These are phyloP conservation scores for Echinarachnius parma DNA, from an alignment of 53 echinoderm and acorn worm species.

Conservation along the genomic window DNA sequence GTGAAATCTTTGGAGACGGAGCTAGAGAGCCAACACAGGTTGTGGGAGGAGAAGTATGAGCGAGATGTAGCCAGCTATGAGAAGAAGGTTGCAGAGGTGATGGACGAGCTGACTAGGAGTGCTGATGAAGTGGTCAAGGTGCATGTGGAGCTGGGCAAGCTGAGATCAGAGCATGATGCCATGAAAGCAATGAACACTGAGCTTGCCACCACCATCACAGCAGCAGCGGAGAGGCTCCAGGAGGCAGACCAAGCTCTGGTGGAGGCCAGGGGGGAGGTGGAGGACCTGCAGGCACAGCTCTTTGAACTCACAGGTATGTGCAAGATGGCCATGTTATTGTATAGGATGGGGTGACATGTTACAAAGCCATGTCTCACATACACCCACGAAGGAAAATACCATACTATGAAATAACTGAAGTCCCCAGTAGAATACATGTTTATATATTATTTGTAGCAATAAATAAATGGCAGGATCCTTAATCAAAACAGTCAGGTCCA, in stretches of 20 bases:
- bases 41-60: constrained; percentile 71
- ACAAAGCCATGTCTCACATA: too few species aligned
- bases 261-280: constrained; percentile 11
- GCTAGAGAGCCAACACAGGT: constrained; percentile 55
- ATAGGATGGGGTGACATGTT: too few species aligned
- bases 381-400: too few species aligned
- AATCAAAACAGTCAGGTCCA: too few species aligned
- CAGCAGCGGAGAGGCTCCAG: constrained; percentile 20
- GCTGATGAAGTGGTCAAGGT: constrained; percentile 32
- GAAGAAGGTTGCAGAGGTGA: constrained; percentile 16
- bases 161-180: constrained; percentile 35
- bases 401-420: too few species aligned
- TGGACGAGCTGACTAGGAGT: constrained; percentile 46
- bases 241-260: constrained; percentile 18
- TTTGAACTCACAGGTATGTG: too few species aligned
- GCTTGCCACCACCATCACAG: constrained; percentile 25
- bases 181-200: constrained; percentile 38
- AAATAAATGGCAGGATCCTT: too few species aligned
- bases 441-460: too few species aligned
- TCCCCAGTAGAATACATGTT: too few species aligned
- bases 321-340: too few species aligned
- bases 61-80: constrained; percentile 41
- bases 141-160: constrained; percentile 31
- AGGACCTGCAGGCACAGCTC: background rate
- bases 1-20: constrained; percentile 31